Evolutionary conservation across 2,888 invertebrate genomes (phyloP).

Genomic region (Catocala sponsa): DNA sequence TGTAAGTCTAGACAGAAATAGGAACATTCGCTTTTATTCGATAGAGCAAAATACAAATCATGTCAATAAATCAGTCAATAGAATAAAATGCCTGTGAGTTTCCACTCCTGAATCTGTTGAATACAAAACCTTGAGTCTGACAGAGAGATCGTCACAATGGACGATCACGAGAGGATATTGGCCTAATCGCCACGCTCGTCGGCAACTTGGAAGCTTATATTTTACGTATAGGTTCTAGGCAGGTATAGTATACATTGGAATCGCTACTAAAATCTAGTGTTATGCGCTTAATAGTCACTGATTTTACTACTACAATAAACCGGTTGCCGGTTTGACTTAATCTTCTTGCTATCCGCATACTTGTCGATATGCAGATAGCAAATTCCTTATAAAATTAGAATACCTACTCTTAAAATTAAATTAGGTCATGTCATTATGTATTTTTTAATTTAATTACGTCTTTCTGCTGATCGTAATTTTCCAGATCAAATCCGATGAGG

Average conservation of each 20-base stretch:
- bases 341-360: background rate
- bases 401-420: too few relatives aligned
- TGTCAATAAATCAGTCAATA: constrained; percentile 13
- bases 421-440: too few relatives aligned
- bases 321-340: background rate
- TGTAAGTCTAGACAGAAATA: background rate
- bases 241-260: background rate
- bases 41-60: constrained; percentile 6
- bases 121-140: constrained; percentile 6
- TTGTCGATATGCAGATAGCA: too few relatives aligned
- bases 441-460: too few relatives aligned
- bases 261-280: background rate
- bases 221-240: background rate
- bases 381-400: too few relatives aligned
- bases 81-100: constrained; percentile 7
- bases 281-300: background rate
- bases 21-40: constrained; percentile 1
- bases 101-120: constrained; percentile 10
- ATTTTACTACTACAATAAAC: background rate
- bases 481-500: too few relatives aligned
- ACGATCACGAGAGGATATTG: background rate
- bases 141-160: constrained; percentile 4
- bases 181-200: constrained; percentile 1
- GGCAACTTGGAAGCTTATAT: background rate
- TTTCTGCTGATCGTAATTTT: too few relatives aligned